Evolutionary conservation across 2,888 invertebrate genomes (phyloP), one percentile per base, ranked within the genome.

Genomic region (Prionchulus punctatus): DNA sequence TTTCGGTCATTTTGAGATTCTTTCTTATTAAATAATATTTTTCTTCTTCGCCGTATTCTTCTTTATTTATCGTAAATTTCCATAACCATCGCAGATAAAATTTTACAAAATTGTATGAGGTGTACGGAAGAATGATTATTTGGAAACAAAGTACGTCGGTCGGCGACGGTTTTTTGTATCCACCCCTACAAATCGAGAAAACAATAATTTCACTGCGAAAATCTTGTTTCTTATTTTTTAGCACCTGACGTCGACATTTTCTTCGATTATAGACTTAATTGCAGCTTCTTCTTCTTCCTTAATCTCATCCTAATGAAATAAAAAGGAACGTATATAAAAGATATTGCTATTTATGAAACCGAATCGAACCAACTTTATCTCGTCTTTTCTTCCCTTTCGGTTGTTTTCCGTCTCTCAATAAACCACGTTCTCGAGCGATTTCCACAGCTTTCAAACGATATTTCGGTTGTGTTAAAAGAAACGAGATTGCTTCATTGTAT

Each of bases 161-260:
- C 4, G 85, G 71, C 54, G 80, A 80, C 0, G 89, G 90, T 68
- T 86, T 87, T 0, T 86, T 85, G 72, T 89, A 90, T 1, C 86
- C 87, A 23, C 91, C 91, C 69, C 87, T 7, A n/a, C n/a, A n/a
- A n/a, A n/a, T n/a, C n/a, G n/a, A n/a, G n/a, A n/a, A n/a, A n/a
- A n/a, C n/a, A n/a, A n/a, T n/a, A 21, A 53, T 12, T 18, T 25
- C 15, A 4, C 26, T 26, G 23, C 15, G 26, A 4, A 54, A 43
- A 55, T 49, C 2, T 26, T 58, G 62, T 62, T 60, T 76, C 76
- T 74, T n/a, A n/a, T 82, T n/a, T n/a, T n/a, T n/a, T n/a, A n/a
- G n/a, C n/a, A n/a, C n/a, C n/a, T n/a, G 50, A 91, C 89, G 67
- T 90, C 89, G 83, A 91, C 86, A 68, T 89, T 90, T 62, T 89